Percentiles rank a stretch among this genome's conserved stretches.
Evolutionary conservation across 1,140 invertebrate genomes (phyloP).

Genomic region (Drosophila grimshawi): DNA sequence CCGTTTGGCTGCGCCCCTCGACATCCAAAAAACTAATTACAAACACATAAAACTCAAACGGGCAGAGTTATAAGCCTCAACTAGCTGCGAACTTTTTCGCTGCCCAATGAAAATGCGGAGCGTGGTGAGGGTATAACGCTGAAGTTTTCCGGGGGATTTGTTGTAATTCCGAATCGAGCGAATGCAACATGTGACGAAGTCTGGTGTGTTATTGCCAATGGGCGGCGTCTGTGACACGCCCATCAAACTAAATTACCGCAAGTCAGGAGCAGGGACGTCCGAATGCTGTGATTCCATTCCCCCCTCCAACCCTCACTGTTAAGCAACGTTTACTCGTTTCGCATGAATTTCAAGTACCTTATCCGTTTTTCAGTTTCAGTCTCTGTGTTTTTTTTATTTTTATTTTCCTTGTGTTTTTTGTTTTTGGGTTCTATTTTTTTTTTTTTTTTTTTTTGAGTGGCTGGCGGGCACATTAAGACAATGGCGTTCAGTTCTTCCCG

Average conservation of each 20-base stretch:
- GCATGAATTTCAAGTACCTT: slow-evolving; percentile 65
- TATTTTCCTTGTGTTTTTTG: slow-evolving; percentile 1
- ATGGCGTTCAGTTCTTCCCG: slow-evolving; percentile 11
- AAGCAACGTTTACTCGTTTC: slow-evolving; percentile 49
- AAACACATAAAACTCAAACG: slow-evolving; percentile 76
- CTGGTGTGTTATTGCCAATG: slow-evolving; percentile 35
- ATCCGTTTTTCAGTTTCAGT: slow-evolving; percentile 7
- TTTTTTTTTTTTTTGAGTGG: slow-evolving; percentile 2
- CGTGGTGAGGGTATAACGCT: slow-evolving; percentile 4
- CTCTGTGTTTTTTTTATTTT: neutral
- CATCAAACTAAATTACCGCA: slow-evolving; percentile 78
- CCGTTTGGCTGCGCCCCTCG: slow-evolving; percentile 45
- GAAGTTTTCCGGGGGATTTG: neutral
- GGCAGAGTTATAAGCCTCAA: slow-evolving; percentile 41
- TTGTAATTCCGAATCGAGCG: slow-evolving; percentile 8
- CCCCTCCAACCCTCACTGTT: slow-evolving; percentile 19
- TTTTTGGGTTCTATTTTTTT: no score
- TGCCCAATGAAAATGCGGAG: slow-evolving; percentile 23
- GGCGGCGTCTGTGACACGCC: slow-evolving; percentile 68
- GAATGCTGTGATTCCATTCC: slow-evolving; percentile 27
- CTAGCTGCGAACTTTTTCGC: slow-evolving; percentile 39
- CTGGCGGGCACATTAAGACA: slow-evolving; percentile 49
- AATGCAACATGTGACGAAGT: slow-evolving; percentile 74
- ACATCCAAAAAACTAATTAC: slow-evolving; percentile 71
- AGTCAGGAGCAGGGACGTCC: slow-evolving; percentile 27